A percentile compares a stretch with the other conserved stretches of the same genome.
Conservation (phyloP, 2,888 invertebrate genomes). For the Tromatobia lineatoria region DNA sequence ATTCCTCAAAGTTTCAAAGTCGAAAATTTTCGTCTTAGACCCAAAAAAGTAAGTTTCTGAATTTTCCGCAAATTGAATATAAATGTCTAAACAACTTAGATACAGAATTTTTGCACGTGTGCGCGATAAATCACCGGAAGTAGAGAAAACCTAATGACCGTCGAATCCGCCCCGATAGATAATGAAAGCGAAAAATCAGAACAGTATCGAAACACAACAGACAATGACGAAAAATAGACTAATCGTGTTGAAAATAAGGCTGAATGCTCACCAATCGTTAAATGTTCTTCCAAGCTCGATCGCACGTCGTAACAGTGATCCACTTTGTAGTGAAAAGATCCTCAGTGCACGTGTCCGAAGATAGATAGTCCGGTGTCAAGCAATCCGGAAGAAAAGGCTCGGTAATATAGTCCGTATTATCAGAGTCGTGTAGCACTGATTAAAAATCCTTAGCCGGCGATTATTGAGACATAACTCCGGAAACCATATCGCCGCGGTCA, state of each 20-base stretch:
- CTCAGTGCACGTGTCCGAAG: conserved; percentile 10
- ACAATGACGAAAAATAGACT: not conserved
- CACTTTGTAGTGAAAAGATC: conserved; percentile 76
- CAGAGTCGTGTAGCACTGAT: conserved; percentile 8
- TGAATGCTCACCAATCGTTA: conserved; percentile 82
- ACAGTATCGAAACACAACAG: not conserved
- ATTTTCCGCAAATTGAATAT: too few species aligned
- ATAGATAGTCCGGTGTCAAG: not conserved
- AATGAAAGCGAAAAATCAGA: not conserved
- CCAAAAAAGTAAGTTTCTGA: not conserved
- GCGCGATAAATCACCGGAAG: too few species aligned
- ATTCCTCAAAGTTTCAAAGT: too few species aligned
- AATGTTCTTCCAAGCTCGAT: conserved; percentile 78
- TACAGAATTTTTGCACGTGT: too few species aligned
- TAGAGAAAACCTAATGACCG: too few species aligned
- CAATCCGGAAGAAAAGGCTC: conserved; percentile 24
- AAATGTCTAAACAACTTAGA: too few species aligned
- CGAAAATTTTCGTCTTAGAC: not conserved
- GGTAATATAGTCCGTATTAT: conserved; percentile 34
- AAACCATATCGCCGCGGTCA: conserved; percentile 57
- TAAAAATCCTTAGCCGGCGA: conserved; percentile 31
- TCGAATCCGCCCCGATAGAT: not conserved
- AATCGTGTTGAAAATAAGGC: not conserved
- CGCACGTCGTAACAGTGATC: conserved; percentile 78
- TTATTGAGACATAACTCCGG: conserved; percentile 37